phyloP scores from a whole-genome alignment of 2,797 vertebrate genomes.

The Meda fulgida region DNA sequence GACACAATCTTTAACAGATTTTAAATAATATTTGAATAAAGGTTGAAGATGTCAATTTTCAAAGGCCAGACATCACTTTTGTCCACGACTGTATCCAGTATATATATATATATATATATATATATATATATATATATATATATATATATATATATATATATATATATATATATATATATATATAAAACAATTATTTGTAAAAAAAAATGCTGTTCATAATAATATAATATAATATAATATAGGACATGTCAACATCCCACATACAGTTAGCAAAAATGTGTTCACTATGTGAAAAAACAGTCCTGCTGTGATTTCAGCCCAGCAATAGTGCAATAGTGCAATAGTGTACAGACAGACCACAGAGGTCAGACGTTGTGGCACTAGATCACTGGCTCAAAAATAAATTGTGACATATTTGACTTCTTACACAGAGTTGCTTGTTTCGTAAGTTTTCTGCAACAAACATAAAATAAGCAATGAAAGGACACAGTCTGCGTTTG shows the following conservation, averaged over 20 bases:
- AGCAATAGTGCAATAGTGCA: neutral
- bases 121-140: too few relatives aligned
- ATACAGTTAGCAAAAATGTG: too few relatives aligned
- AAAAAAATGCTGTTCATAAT: neutral
- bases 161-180: rapidly evolving
- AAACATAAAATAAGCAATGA: neutral
- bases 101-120: too few relatives aligned
- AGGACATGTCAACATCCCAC: too few relatives aligned
- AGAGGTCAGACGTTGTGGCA: constrained; percentile 16
- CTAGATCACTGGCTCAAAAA: neutral
- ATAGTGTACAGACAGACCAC: neutral
- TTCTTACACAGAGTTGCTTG: constrained; percentile 20
- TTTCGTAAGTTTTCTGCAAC: constrained; percentile 1
- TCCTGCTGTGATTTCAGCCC: neutral
- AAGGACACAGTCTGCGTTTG: neutral
- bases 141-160: too few relatives aligned
- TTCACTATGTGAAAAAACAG: neutral
- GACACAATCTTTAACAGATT: neutral
- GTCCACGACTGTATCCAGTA: neutral
- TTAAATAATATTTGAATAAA: neutral
- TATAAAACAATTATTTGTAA: neutral
- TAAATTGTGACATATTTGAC: constrained; percentile 7
- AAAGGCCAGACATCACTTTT: neutral
- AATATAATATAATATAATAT: neutral
- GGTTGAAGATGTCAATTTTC: neutral